phyloP scores from a whole-genome alignment of 2,888 invertebrate species.

The Aleiodes alternator region DNA sequence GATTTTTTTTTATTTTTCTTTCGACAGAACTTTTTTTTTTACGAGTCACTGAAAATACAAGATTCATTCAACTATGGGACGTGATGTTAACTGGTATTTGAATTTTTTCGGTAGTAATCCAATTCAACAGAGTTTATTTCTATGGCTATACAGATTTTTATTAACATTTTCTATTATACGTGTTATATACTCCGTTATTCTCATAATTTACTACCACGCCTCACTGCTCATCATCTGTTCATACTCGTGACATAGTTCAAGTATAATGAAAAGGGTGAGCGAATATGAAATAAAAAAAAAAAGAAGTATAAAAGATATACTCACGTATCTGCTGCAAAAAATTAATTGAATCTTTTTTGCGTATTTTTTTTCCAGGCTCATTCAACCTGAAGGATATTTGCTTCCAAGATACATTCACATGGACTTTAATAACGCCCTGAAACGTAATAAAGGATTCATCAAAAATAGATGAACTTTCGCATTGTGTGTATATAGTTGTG shows the following conservation, averaged over 20 bases:
- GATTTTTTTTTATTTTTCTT: constrained; percentile 45
- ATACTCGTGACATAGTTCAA: constrained; percentile 26
- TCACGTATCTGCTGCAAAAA: neutral
- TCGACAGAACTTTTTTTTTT: neutral
- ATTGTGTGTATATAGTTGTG: too few species aligned
- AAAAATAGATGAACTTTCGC: too few species aligned
- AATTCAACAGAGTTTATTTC: constrained; percentile 53
- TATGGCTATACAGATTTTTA: constrained; percentile 60
- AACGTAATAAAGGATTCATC: too few species aligned
- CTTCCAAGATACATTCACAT: too few species aligned
- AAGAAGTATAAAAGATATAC: neutral
- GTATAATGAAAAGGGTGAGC: constrained; percentile 13
- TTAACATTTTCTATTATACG: constrained; percentile 61
- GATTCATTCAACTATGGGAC: constrained; percentile 49
- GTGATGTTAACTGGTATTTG: constrained; percentile 39
- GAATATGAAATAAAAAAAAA: neutral
- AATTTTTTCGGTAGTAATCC: constrained; percentile 52
- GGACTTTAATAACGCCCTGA: too few species aligned
- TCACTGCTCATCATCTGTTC: constrained; percentile 64
- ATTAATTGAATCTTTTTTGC: constrained; percentile 1
- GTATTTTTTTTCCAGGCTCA: neutral
- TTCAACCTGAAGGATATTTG: too few species aligned
- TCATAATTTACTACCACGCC: constrained; percentile 67
- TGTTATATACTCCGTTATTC: constrained; percentile 61
- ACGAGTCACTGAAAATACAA: neutral